These are phyloP conservation scores for Orgyia antiqua DNA, from an alignment of 2,888 invertebrate genomes.

Conservation along the genomic window DNA sequence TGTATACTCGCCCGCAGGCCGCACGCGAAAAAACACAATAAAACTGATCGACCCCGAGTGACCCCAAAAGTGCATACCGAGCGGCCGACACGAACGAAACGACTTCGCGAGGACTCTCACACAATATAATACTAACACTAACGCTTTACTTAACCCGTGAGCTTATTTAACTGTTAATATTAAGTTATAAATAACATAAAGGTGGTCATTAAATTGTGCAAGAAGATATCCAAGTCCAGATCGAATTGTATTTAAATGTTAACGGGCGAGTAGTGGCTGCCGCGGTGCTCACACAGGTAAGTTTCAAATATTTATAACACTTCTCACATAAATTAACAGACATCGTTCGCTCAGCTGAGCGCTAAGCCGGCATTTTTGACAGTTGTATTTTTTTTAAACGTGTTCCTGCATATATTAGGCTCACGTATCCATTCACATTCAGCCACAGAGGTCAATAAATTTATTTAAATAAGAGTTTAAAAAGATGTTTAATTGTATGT, in stretches of 20 bases:
- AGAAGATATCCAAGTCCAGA: constrained; percentile 33
- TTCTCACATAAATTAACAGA: constrained; percentile 7
- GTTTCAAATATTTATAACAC: constrained; percentile 22
- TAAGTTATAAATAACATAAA: constrained; percentile 48
- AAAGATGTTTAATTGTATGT: constrained; percentile 10
- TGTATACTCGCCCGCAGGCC: constrained; percentile 18
- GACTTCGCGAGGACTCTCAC: constrained; percentile 46
- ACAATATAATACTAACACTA: constrained; percentile 33
- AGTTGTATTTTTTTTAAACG: constrained; percentile 39
- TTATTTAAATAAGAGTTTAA: constrained; percentile 4
- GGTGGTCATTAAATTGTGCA: constrained; percentile 50
- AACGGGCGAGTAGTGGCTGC: constrained; percentile 31
- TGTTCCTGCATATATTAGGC: constrained; percentile 46
- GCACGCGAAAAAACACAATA: constrained; percentile 37
- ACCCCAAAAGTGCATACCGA: constrained; percentile 62
- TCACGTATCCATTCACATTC: constrained; percentile 21
- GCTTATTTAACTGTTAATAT: constrained; percentile 48
- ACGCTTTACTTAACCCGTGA: constrained; percentile 57
- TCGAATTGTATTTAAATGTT: constrained; percentile 33
- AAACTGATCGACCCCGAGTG: constrained; percentile 59
- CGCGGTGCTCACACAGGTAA: constrained; percentile 50
- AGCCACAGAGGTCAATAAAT: constrained; percentile 6
- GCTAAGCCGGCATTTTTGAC: constrained; percentile 30
- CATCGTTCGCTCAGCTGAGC: constrained; percentile 25
- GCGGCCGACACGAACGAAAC: constrained; percentile 65